Evolutionary conservation across 2,113 vertebrate genomes (phyloP).

Genomic region (Catharus fuscescens): DNA sequence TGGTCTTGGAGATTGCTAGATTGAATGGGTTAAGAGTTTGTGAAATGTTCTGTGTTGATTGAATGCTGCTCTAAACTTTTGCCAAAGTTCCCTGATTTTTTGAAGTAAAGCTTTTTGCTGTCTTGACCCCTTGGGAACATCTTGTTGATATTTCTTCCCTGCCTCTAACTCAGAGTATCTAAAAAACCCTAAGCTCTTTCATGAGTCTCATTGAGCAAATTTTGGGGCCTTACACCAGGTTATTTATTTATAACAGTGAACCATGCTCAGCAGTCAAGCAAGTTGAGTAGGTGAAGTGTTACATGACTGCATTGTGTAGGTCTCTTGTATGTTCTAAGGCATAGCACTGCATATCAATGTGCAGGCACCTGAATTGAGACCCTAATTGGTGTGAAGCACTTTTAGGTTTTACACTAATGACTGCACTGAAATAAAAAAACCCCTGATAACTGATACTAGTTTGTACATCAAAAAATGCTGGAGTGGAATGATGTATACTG

Average conservation of each 20-base stretch:
- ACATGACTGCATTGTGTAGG: neutral
- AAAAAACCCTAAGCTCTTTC: neutral
- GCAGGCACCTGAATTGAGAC: neutral
- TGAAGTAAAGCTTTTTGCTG: neutral
- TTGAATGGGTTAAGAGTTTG: neutral
- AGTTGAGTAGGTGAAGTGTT: neutral
- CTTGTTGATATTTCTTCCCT: neutral
- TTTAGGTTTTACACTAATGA: neutral
- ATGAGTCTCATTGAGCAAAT: neutral
- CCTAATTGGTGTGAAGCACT: neutral
- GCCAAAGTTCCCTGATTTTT: neutral
- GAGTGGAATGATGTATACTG: neutral
- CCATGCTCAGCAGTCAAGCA: neutral
- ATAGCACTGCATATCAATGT: rapidly evolving
- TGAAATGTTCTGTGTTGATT: neutral
- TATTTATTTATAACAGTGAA: neutral
- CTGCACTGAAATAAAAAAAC: neutral
- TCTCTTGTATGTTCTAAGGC: neutral
- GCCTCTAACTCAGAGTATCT: neutral
- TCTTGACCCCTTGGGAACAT: neutral
- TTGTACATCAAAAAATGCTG: neutral
- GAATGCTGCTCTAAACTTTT: neutral
- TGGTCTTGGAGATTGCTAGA: neutral
- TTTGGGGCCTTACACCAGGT: neutral
- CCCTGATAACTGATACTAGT: neutral